Evolutionary conservation across 2,113 vertebrate species (phyloP), one percentile per base, ranked within the genome.

Genomic region (Coracopsis vasa): DNA sequence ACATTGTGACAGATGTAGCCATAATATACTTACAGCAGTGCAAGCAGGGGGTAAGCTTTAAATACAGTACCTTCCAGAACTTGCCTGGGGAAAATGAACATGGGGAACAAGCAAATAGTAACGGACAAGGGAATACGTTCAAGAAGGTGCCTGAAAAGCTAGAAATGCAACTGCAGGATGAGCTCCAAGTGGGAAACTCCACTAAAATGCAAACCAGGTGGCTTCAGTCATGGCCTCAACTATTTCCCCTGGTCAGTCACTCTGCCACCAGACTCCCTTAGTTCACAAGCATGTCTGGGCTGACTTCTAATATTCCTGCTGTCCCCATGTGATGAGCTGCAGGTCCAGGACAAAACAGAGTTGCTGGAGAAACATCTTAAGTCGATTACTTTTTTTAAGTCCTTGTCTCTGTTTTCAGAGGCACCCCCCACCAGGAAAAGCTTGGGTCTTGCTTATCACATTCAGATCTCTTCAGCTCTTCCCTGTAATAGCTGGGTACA

Each of bases 1-100:
- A 23, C 39, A 42, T 62, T 0, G 0, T 21, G 35, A 61, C n/a
- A 80, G 54, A 60, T 10, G 7, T 21, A 84, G 51, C 42, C 16
- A 62, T 39, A 85, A 35, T 28, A 60, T 6, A 80, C 3, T 1
- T 1, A 4, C 0, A 65, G 13, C 3, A 79, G 8, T 47, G 37
- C 35, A 94, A 44, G 18, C 16, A 53, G 12, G 6, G 20, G 14
- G 11, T 42, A n/a, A 10, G 14, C 69, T 65, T 80, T 51, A 82
- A 75, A 88, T 60, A 47, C 10, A 41, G 44, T 37, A 75, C 15
- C 8, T 72, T 70, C 50, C 69, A 73, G 56, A 90, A 80, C 41
- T 3, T n/a, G 14, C 56, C 39, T 7, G 1, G 28, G 19, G 19
- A 93, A 67, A 72, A 69, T 0, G 1, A 7, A 11, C 20, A 15